Evolutionary conservation across 2,888 invertebrate genomes (phyloP).

Genomic region (Lordiphosa andalusiaca): DNA sequence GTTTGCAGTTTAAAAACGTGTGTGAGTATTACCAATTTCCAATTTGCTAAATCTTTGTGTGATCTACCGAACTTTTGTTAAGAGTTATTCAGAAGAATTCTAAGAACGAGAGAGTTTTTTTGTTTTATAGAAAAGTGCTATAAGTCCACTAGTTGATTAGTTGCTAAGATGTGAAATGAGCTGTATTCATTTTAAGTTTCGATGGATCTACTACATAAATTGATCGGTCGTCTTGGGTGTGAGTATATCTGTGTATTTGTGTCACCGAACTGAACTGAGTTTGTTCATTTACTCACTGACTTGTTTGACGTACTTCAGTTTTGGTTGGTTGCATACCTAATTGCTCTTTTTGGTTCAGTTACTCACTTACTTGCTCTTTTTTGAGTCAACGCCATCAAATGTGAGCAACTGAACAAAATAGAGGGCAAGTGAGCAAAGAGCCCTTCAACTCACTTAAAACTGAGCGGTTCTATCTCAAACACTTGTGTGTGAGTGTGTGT

Average conservation of each 20-base stretch:
- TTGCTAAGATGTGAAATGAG: conserved; percentile 70
- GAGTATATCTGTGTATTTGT: background rate
- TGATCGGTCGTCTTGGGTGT: background rate
- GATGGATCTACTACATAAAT: background rate
- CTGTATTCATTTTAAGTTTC: conserved; percentile 15
- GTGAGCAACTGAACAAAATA: too few species aligned
- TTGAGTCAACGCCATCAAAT: too few species aligned
- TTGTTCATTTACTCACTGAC: too few species aligned
- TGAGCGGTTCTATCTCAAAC: too few species aligned
- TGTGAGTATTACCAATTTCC: conserved; percentile 40
- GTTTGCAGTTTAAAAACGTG: conserved; percentile 18
- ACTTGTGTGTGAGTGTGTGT: background rate
- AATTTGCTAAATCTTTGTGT: conserved; percentile 39
- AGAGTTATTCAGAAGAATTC: conserved; percentile 53
- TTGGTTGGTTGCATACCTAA: too few species aligned
- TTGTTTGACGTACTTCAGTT: too few species aligned
- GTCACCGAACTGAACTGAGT: background rate
- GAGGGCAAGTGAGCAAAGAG: too few species aligned
- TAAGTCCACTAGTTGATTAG: conserved; percentile 69
- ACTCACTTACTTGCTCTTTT: too few species aligned
- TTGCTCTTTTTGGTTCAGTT: too few species aligned
- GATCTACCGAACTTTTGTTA: conserved; percentile 19
- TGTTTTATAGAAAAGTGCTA: conserved; percentile 59
- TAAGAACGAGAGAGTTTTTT: conserved; percentile 56
- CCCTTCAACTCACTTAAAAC: too few species aligned